These are phyloP conservation scores for Halyomorpha halys DNA, from an alignment of 1,140 invertebrate species.

Conservation along the genomic window DNA sequence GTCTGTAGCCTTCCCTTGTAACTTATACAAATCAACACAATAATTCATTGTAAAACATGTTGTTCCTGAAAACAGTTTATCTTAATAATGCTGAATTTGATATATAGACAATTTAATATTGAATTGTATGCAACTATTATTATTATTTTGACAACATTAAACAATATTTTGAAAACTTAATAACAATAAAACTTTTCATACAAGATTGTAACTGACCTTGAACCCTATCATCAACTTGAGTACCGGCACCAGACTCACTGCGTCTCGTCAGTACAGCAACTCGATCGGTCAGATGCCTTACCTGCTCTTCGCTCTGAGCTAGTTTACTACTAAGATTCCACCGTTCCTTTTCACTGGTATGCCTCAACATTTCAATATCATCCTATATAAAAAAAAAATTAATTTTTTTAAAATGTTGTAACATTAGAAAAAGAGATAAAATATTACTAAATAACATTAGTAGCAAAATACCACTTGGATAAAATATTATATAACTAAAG, in stretches of 20 bases:
- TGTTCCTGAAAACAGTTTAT: too few species aligned
- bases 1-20: too few species aligned
- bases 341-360: slow-evolving; percentile 50
- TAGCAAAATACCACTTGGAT: too few species aligned
- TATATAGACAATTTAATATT: too few species aligned
- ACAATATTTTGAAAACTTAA: neutral
- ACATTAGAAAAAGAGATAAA: too few species aligned
- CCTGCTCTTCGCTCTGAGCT: slow-evolving; percentile 50
- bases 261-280: slow-evolving; percentile 50
- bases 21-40: too few species aligned
- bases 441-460: too few species aligned
- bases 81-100: too few species aligned
- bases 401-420: too few species aligned
- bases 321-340: slow-evolving; percentile 46
- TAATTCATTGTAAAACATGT: too few species aligned
- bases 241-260: slow-evolving; percentile 33
- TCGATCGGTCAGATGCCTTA: slow-evolving; percentile 51
- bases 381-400: slow-evolving; percentile 40
- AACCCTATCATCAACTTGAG: slow-evolving; percentile 43
- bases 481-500: too few species aligned
- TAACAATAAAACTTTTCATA: neutral
- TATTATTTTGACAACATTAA: neutral
- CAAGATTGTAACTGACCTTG: slow-evolving; percentile 28
- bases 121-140: too few species aligned
- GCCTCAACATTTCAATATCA: slow-evolving; percentile 53